Evolutionary conservation across 2,113 vertebrate genomes (phyloP), one percentile per base, ranked within the genome.

Genomic region (Vireo altiloquus): DNA sequence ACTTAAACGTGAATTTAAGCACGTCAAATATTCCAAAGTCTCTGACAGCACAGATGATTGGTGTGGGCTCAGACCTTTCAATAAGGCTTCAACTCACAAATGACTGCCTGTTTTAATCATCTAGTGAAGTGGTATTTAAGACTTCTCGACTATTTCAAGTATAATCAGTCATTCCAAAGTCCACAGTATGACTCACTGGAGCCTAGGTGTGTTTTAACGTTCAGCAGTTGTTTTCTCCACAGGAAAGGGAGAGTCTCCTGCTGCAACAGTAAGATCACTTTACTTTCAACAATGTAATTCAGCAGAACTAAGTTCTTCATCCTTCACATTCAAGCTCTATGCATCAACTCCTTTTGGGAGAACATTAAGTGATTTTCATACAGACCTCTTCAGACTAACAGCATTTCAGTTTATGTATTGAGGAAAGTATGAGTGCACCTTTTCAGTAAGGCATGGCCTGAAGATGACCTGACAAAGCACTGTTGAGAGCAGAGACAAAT

Each of bases 221-320:
- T 95, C 83, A 94, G 65, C 7, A 8, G 79, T 89, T 91, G 90
- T 94, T 93, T 93, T 90, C 93, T 76, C 59, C 64, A 95, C 88
- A 92, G 92, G 90, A 96, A 96, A 95, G 82, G 85, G 82, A 96
- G 87, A 96, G 88, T 83, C 76, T 42, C 52, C 60, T 37, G 47
- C 54, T 74, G 25, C 39, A 83, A 78, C 49, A 52, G 46, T 46
- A 91, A 82, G 42, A 91, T 76, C 75, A 61, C 53, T 96, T 95
- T 76, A 87, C 83, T 65, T 89, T 69, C 59, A 61, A 24, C 76
- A 72, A 42, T 19, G 22, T 39, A 85, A 63, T 52, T 90, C 61
- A 74, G 59, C 24, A 7, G 23, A 92, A 87, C 50, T 10, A 52
- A 87, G 24, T 28, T 69, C 90, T 69, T 80, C 42, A 70, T 37